Base-by-base conservation (phyloP, 2,113 vertebrate genomes). In the Echinops telfairi region DNA sequence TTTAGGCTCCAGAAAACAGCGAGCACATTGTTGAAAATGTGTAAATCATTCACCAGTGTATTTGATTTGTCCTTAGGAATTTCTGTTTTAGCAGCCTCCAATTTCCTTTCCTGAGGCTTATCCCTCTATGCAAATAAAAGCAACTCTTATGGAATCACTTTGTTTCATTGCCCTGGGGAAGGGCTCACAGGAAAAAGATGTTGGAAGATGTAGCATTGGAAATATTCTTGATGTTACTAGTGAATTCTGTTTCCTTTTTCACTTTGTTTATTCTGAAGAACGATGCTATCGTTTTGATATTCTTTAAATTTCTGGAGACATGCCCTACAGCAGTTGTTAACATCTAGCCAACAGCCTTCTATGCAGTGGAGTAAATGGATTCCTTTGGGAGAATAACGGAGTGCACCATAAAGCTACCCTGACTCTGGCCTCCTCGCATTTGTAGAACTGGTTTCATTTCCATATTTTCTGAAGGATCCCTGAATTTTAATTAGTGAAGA, bases 61-160 rank as follows among this genome's bases (percentile, higher is more conserved):
- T 83, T 36, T 92, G 40, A 70, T 3, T 91, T 27, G 80, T 57
- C 36, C 91, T 66, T 88, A 89, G 71, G 22, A 92, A 78, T 77
- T 77, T 76, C 8, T 84, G 7, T 93, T 80, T 86, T 6, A 5
- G 71, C 31, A 79, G 58, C 36, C 12, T 92, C 84, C 94, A 23
- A 58, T 75, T 95, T 88, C 38, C 47, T 86, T 80, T 62, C 77
- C 62, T 66, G 31, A 84, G 29, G 57, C 93, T 15, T 43, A 88
- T 93, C 38, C 62, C 6, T 43, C 64, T 84, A 33, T 16, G 40
- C 36, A 80, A 83, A 86, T 88, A 58, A 73, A 90, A 17, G 5
- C 47, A 9, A 15, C 20, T 53, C 25, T 81, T 23, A 76, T 36
- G 33, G 15, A 83, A 20, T 86, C 31, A 29, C 75, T 93, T 92